Conservation (phyloP, 2,797 vertebrate genomes). For the Rousettus madagascariensis region DNA sequence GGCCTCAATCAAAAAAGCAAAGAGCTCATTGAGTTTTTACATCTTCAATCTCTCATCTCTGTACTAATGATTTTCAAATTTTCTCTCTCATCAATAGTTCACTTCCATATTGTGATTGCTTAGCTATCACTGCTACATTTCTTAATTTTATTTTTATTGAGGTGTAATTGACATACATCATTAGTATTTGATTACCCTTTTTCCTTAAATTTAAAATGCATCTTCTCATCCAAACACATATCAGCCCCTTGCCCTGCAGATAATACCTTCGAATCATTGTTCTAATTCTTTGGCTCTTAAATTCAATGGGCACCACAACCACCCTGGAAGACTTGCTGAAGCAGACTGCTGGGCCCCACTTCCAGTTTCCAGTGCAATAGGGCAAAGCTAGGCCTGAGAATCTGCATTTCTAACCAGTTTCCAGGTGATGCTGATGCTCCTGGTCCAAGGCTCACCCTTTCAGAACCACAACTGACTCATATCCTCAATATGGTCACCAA, state of each 20-base stretch:
- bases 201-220: not conserved
- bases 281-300: not conserved
- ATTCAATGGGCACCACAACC: not conserved
- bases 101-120: not conserved
- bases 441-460: not conserved
- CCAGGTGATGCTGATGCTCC: not conserved
- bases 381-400: not conserved
- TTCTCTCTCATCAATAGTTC: not conserved
- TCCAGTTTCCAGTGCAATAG: not conserved
- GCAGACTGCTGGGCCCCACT: not conserved
- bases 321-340: not conserved
- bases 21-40: not conserved
- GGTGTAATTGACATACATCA: not conserved
- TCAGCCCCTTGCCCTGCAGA: not conserved
- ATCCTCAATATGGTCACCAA: not conserved
- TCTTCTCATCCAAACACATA: not conserved
- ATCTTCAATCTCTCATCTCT: not conserved
- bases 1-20: not conserved
- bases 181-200: not conserved
- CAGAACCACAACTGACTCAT: not conserved
- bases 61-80: not conserved
- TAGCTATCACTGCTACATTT: not conserved
- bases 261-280: not conserved
- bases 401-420: not conserved
- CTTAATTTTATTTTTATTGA: not conserved